Percentiles rank a stretch among this genome's conserved stretches.
Conservation (phyloP, 2,888 invertebrate species). For the Bombyx huttoni region DNA sequence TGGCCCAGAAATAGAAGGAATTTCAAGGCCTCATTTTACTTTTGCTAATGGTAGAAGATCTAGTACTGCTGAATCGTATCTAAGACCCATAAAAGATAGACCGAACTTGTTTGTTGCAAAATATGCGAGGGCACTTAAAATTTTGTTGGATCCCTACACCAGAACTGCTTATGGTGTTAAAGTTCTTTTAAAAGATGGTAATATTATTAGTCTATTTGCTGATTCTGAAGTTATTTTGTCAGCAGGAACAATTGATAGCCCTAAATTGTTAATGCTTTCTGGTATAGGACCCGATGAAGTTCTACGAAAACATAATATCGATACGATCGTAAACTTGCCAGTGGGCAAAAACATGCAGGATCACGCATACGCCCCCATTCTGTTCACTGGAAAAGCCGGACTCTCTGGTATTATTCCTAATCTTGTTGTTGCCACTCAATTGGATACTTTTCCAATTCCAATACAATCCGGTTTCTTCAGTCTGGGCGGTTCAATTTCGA, state of each 20-base stretch:
- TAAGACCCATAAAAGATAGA: constrained; percentile 27
- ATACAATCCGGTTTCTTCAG: constrained; percentile 36
- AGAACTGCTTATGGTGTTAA: constrained; percentile 34
- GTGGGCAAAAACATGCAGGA: constrained; percentile 54
- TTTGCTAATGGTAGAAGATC: constrained; percentile 41
- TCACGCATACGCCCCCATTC: constrained; percentile 29
- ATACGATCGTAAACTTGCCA: constrained; percentile 36
- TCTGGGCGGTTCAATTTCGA: constrained; percentile 16
- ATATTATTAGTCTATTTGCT: constrained; percentile 28
- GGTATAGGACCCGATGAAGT: constrained; percentile 44
- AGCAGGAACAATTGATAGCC: constrained; percentile 44
- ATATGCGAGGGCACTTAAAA: constrained; percentile 32
- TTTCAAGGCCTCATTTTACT: constrained; percentile 28
- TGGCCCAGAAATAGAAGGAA: constrained; percentile 25
- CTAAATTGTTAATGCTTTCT: constrained; percentile 50
- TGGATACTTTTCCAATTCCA: constrained; percentile 31
- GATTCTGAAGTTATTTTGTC: constrained; percentile 45
- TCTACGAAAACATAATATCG: constrained; percentile 27
- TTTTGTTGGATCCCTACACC: constrained; percentile 33
- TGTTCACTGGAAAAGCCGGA: constrained; percentile 33
- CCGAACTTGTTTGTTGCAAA: constrained; percentile 41
- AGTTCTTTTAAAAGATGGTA: constrained; percentile 22
- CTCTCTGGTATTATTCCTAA: constrained; percentile 36
- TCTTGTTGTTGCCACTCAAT: constrained; percentile 17
- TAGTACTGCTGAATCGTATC: constrained; percentile 49